phyloP scores from a whole-genome alignment of 1,140 invertebrate species.

The Bombus breviceps region DNA sequence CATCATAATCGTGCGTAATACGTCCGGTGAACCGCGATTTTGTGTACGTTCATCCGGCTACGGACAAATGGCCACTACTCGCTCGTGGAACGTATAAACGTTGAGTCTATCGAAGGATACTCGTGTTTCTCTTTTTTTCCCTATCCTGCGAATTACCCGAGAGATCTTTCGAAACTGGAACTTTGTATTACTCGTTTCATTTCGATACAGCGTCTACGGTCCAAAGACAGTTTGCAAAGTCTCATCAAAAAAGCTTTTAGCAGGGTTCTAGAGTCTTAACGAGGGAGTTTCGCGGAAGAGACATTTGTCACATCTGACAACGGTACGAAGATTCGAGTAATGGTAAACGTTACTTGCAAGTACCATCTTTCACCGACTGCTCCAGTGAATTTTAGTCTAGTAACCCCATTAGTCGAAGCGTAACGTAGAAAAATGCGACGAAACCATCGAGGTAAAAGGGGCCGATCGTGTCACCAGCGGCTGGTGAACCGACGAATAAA shows the following conservation, averaged over 20 bases:
- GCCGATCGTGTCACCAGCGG: background rate
- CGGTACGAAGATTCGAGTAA: background rate
- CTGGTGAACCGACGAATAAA: background rate
- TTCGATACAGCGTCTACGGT: background rate
- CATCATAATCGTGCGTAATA: constrained; percentile 75
- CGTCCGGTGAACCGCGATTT: constrained; percentile 58
- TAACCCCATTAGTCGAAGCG: background rate
- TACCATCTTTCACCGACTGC: background rate
- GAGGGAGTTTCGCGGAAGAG: background rate
- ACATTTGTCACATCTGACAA: background rate
- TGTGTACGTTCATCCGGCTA: constrained; percentile 47
- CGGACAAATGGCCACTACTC: constrained; percentile 4
- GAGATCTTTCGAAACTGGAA: background rate
- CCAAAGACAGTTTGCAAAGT: background rate
- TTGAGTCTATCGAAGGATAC: background rate
- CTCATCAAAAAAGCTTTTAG: background rate
- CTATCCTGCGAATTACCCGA: background rate
- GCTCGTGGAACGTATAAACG: background rate
- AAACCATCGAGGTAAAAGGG: background rate
- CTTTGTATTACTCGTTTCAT: background rate
- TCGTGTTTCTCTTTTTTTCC: no score
- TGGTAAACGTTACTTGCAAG: background rate
- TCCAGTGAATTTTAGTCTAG: background rate
- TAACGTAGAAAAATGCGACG: background rate
- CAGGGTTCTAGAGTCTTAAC: background rate